These are phyloP conservation scores for Dallia pectoralis DNA, from an alignment of 2,797 vertebrate genomes.

Conservation along the genomic window DNA sequence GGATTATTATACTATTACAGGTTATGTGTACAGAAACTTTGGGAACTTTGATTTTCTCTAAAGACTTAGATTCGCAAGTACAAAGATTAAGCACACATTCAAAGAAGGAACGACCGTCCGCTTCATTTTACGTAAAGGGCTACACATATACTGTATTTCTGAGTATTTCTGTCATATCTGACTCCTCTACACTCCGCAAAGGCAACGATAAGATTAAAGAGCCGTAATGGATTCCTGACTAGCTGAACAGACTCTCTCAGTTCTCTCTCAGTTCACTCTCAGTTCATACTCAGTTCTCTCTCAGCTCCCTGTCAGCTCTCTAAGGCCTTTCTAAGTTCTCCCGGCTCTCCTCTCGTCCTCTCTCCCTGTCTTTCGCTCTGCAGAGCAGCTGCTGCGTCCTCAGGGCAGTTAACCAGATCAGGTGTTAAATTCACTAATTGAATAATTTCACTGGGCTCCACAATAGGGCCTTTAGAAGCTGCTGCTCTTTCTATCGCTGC, in stretches of 20 bases:
- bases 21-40: too few relatives aligned
- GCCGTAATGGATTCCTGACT: constrained; percentile 70
- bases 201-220: constrained; percentile 55
- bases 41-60: neutral
- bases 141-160: neutral
- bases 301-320: neutral
- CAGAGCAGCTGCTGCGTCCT: constrained; percentile 69
- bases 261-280: neutral
- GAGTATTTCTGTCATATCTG: neutral
- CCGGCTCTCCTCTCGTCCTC: neutral
- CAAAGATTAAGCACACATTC: neutral
- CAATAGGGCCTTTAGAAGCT: constrained; percentile 67
- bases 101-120: neutral
- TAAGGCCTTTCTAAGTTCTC: neutral
- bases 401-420: constrained; percentile 72
- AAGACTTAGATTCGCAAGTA: neutral
- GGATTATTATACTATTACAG: too few relatives aligned
- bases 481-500: constrained; percentile 69
- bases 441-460: constrained; percentile 73
- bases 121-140: neutral
- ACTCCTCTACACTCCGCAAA: constrained; percentile 43
- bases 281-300: neutral
- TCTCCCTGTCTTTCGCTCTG: constrained; percentile 1
- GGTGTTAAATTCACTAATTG: constrained; percentile 77
- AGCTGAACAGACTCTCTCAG: constrained; percentile 47